These are phyloP conservation scores for Berghia stephanieae DNA, from an alignment of 1,140 invertebrate genomes.

Conservation along the genomic window DNA sequence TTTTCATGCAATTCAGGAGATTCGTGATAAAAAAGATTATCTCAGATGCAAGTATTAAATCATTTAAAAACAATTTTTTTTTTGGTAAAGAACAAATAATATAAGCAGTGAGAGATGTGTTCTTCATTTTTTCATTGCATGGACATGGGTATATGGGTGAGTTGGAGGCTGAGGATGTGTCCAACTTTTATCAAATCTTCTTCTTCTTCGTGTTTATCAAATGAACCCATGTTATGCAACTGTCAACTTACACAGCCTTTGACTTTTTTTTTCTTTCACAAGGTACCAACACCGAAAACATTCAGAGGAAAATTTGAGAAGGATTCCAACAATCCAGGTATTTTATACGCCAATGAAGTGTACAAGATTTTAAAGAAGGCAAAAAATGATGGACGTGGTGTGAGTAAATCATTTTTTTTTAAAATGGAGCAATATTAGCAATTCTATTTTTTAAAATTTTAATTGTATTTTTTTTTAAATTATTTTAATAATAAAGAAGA, in stretches of 20 bases:
- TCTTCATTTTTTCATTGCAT: too few relatives aligned
- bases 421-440: not conserved
- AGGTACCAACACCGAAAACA: slow-evolving; percentile 91
- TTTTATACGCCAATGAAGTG: slow-evolving; percentile 16
- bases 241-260: too few relatives aligned
- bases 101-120: too few relatives aligned
- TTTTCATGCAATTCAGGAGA: too few relatives aligned
- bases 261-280: slow-evolving; percentile 13
- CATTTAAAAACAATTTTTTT: not conserved
- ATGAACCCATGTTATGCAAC: too few relatives aligned
- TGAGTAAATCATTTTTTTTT: slow-evolving; percentile 46
- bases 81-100: too few relatives aligned
- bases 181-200: not conserved
- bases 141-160: too few relatives aligned
- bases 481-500: not conserved
- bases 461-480: slow-evolving; percentile 63
- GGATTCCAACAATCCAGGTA: not conserved
- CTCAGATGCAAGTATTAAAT: too few relatives aligned
- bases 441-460: not conserved
- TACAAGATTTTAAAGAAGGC: slow-evolving; percentile 12
- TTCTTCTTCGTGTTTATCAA: too few relatives aligned
- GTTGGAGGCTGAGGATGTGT: too few relatives aligned
- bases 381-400: not conserved
- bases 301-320: slow-evolving; percentile 79
- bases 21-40: too few relatives aligned